Evolutionary conservation across 2,113 vertebrate species (phyloP), one percentile per base, ranked within the genome.

Genomic region (Vimba vimba): DNA sequence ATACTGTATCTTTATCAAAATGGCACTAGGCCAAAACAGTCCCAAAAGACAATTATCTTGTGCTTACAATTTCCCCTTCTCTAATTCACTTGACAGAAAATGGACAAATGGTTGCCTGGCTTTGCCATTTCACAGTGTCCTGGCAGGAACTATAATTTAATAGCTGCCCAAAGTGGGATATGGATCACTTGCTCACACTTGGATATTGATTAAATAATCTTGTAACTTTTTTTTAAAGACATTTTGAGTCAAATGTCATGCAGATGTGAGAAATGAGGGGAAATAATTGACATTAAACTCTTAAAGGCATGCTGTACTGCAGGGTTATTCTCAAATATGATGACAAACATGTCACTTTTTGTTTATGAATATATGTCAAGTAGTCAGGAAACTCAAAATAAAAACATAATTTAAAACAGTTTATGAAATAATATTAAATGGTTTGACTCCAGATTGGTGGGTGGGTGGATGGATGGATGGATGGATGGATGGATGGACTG

Each of bases 11-110:
- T 45, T 64, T 21, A 27, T 80, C 59, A 17, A 64, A 79, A 62
- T 39, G 77, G 6, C 21, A 43, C 23, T 10, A 43, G 11, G 1
- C 27, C 8, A 25, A 79, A 60, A 25, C 0, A 10, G 9, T 57
- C 9, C 27, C 50, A 78, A 57, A 59, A 57, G 52, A 59, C 76
- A 59, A 59, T 78, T 78, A 78, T 78, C 74, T 57, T 78, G 76
- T 36, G 19, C 36, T 78, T 78, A 50, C 75, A 78, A 57, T 57
- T 60, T 39, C 5, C 55, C 1, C 19, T n/a, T 79, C 21, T 79
- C 33, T 79, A 62, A 62, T 11, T 64, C 7, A 80, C 52, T 57
- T 12, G 30, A 59, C 39, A 27, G 36, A 80, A 80, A 64, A 80
- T 2, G 39, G 36, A 47, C 33, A 36, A 43, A 60, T 79, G 33